Base-by-base conservation (phyloP, 2,888 invertebrate species). In the Toxonevra muliebris region DNA sequence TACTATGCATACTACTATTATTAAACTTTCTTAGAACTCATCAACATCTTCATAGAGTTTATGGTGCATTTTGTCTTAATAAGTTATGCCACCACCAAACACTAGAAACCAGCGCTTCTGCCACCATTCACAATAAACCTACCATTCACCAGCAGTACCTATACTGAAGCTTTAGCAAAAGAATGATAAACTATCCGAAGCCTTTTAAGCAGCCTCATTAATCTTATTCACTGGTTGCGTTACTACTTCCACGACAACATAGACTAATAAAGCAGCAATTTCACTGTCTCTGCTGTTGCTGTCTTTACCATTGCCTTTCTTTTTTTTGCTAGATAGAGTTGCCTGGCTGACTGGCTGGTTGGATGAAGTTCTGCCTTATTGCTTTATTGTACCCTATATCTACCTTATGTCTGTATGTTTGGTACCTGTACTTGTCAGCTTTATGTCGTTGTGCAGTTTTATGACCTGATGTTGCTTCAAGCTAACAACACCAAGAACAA, bases 121-220 rank as follows among this genome's bases (percentile, higher is more conserved):
- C 30, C 30, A 30, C 30, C 30, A 30, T 30, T 30, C 30, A n/a
- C n/a, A n/a, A n/a, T n/a, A n/a, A n/a, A n/a, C n/a, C n/a, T n/a
- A n/a, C 13, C 13, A 15, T 8, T 13, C n/a, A 5, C 1, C 52
- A 52, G 13, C 41, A 17, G 13, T 30, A 17, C 12, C 42, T 13
- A 8, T 42, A 45, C 64, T 63, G 55, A 48, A 68, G 61, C 70
- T 72, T 69, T 71, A 68, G 74, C 73, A 73, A 74, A 71, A 76
- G 72, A 74, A 74, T 82, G 81, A 82, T 82, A 81, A 82, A 82
- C 81, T 80, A 80, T 69, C 81, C 79, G 76, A 77, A 82, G 79
- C 80, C 77, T 80, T 80, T 80, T 80, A 81, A 82, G 79, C 80
- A 81, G 81, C 79, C 79, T 82, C 82, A 82, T 82, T 82, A 82